Evolutionary conservation across 2,797 vertebrate genomes (phyloP).

Genomic region (Cygnus olor): DNA sequence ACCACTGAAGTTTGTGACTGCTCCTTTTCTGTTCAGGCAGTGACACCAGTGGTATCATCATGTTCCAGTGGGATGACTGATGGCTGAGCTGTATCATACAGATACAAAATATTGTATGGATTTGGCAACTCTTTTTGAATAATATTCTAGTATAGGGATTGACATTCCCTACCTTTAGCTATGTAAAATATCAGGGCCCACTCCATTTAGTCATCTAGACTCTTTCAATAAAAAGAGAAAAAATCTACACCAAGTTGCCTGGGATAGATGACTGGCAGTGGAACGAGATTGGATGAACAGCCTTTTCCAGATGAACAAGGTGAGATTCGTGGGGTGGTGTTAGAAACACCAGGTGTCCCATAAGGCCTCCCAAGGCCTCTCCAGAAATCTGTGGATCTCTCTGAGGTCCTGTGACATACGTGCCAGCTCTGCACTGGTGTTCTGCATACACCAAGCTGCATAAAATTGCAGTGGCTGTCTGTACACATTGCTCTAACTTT

Average conservation of each 20-base stretch:
- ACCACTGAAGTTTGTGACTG: neutral
- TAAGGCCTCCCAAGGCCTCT: neutral
- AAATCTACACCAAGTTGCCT: neutral
- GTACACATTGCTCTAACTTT: neutral
- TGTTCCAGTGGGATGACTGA: neutral
- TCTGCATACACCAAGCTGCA: neutral
- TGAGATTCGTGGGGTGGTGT: neutral
- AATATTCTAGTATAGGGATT: neutral
- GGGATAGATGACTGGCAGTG: neutral
- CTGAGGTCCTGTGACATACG: neutral
- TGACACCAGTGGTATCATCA: accelerated
- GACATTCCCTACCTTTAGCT: neutral
- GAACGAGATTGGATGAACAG: neutral
- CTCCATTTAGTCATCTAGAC: neutral
- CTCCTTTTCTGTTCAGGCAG: neutral
- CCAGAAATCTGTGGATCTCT: neutral
- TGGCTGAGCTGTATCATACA: neutral
- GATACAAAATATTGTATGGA: neutral
- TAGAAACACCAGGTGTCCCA: neutral
- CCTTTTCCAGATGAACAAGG: neutral
- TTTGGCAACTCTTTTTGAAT: neutral
- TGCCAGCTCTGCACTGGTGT: neutral
- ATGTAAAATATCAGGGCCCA: neutral
- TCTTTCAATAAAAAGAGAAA: neutral
- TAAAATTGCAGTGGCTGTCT: neutral